These are phyloP conservation scores for Agriopis leucophaearia DNA, from an alignment of 2,888 invertebrate species.

Conservation along the genomic window DNA sequence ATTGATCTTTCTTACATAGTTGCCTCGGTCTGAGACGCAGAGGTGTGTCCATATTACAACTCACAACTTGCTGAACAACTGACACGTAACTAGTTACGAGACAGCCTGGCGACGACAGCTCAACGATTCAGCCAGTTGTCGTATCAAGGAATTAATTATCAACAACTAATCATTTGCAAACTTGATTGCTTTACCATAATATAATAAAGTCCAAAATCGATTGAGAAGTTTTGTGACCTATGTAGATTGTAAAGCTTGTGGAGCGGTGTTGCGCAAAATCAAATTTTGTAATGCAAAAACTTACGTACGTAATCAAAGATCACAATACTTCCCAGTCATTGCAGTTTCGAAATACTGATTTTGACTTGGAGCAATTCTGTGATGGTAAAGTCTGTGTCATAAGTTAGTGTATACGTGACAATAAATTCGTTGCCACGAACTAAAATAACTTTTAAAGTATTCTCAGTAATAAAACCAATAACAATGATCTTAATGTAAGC, in stretches of 20 bases:
- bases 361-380: background rate
- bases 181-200: constrained; percentile 9
- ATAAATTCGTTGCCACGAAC: background rate
- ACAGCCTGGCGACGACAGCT: constrained; percentile 44
- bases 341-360: constrained; percentile 36
- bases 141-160: constrained; percentile 25
- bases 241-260: constrained; percentile 29
- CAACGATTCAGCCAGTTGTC: constrained; percentile 22
- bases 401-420: background rate
- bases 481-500: no score
- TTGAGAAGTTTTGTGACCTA: constrained; percentile 37
- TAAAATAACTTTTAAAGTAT: no score
- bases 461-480: no score
- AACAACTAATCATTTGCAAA: constrained; percentile 10
- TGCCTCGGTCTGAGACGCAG: background rate
- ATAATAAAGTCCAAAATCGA: constrained; percentile 28
- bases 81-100: constrained; percentile 35
- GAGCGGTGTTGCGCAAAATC: constrained; percentile 41
- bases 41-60: constrained; percentile 35
- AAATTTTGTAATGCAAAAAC: constrained; percentile 39
- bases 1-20: background rate
- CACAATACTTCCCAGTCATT: constrained; percentile 38
- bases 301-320: constrained; percentile 38
- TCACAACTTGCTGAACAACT: constrained; percentile 40
- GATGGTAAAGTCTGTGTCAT: constrained; percentile 1